A percentile compares a stretch with the other conserved stretches of the same genome.
These are phyloP conservation scores for Drosophila funebris DNA, from an alignment of 1,140 invertebrate species.

Conservation along the genomic window DNA sequence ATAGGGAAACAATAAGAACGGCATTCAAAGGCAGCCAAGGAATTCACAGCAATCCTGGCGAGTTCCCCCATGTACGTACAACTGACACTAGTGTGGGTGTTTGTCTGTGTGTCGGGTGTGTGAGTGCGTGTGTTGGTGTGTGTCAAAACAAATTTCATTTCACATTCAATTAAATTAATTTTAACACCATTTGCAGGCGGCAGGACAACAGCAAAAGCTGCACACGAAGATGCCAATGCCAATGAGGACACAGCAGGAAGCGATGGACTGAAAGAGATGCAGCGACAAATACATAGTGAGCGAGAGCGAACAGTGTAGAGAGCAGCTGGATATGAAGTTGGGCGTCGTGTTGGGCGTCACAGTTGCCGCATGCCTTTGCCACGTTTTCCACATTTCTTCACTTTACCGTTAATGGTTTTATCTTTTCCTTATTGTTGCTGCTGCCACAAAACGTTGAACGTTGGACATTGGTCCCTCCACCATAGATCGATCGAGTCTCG, in stretches of 20 bases:
- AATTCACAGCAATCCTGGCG: conserved; percentile 57
- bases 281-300: background rate
- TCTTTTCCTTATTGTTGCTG: conserved; percentile 56
- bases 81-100: conserved; percentile 4
- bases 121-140: conserved; percentile 46
- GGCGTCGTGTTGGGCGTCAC: conserved; percentile 13
- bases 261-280: conserved; percentile 2
- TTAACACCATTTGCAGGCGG: conserved; percentile 79
- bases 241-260: conserved; percentile 70
- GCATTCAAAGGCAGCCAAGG: conserved; percentile 57
- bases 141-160: conserved; percentile 83
- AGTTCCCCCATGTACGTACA: conserved; percentile 27
- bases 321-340: conserved; percentile 15
- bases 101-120: conserved; percentile 10
- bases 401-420: conserved; percentile 76
- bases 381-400: conserved; percentile 77
- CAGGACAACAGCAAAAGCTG: conserved; percentile 38
- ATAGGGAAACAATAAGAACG: conserved; percentile 67
- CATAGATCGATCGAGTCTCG: conserved; percentile 63
- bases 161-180: conserved; percentile 83
- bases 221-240: conserved; percentile 62
- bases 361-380: conserved; percentile 70
- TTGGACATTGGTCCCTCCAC: background rate
- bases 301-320: background rate
- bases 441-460: conserved; percentile 2